Evolutionary conservation across 2,113 vertebrate species (phyloP), one percentile per base, ranked within the genome.

Genomic region (Gnathonemus longibarbis): DNA sequence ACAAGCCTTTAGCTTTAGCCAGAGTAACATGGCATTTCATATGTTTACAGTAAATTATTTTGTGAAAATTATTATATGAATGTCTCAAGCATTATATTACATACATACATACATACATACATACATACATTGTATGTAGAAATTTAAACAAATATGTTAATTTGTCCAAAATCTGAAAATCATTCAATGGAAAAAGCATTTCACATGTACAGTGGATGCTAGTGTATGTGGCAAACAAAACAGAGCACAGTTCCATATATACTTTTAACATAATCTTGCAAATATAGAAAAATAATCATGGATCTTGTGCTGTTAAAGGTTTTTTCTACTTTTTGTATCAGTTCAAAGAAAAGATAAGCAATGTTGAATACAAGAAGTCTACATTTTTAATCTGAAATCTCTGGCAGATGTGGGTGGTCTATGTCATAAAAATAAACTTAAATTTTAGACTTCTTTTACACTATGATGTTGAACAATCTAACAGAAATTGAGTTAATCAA

Each of bases 401-500:
- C 50, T 53, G 48, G 48, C 84, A 52, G n/a, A 86, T 27, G 13
- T 50, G 52, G 35, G 50, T 24, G 24, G 10, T 39, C 56, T 66
- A 89, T 50, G 70, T 74, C 85, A 52, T 50, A 53, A 50, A 45
- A 46, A 84, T 46, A 48, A 45, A 42, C 27, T 31, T 84, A 49
- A 11, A 56, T 50, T 27, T 89, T 83, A 21, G 19, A 45, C 45
- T 46, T 48, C 58, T 62, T 84, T 9, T 46, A 27, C 52, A 89
- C 52, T 42, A 48, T 85, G 74, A 49, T 50, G 21, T 9, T 48
- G n/a, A 39, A 46, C 50, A 89, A 42, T 84, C 48, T 56, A 89
- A 62, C 17, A 84, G 35, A 42, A 62, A 84, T 27, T 89, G 89
- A 89, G 52, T 85, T 89, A 56, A 83, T 58, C 52, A 49, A 89